Evolutionary conservation across 2,113 vertebrate genomes (phyloP).

Genomic region (Notothenia rossii): DNA sequence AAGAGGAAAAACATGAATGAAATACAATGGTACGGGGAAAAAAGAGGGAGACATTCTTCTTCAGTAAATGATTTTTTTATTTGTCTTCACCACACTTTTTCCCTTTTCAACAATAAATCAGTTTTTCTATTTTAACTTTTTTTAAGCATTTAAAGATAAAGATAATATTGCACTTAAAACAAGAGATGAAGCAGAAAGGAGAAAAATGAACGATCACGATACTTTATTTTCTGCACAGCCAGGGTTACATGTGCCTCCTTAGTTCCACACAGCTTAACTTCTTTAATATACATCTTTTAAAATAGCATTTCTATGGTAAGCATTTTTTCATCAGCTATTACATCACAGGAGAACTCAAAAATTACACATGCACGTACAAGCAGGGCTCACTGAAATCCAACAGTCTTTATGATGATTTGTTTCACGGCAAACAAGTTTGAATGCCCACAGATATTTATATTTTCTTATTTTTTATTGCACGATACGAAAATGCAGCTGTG

Average conservation of each 20-base stretch:
- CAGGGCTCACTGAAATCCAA: slow-evolving; percentile 85
- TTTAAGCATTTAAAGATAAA: slow-evolving; percentile 81
- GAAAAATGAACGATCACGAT: slow-evolving; percentile 59
- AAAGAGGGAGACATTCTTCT: slow-evolving; percentile 22
- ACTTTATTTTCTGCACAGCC: slow-evolving; percentile 80
- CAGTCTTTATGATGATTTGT: slow-evolving; percentile 44
- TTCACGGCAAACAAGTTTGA: slow-evolving; percentile 46
- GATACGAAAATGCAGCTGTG: slow-evolving; percentile 50
- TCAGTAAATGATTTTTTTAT: slow-evolving; percentile 89
- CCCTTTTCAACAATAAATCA: slow-evolving; percentile 85
- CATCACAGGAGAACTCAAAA: slow-evolving; percentile 83
- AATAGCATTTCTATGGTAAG: slow-evolving; percentile 80
- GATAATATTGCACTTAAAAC: slow-evolving; percentile 88
- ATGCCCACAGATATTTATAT: slow-evolving; percentile 37
- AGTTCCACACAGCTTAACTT: slow-evolving; percentile 82
- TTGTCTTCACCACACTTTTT: slow-evolving; percentile 85
- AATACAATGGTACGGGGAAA: background rate
- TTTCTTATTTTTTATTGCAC: slow-evolving; percentile 43
- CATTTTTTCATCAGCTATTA: slow-evolving; percentile 82
- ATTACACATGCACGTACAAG: slow-evolving; percentile 92
- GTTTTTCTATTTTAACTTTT: slow-evolving; percentile 65
- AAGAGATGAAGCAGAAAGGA: slow-evolving; percentile 68
- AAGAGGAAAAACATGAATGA: background rate
- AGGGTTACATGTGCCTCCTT: slow-evolving; percentile 82
- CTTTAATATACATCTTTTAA: slow-evolving; percentile 80